Evolutionary conservation across 2,888 invertebrate genomes (phyloP), one percentile per base, ranked within the genome.

Genomic region (Polymixis flavicincta): DNA sequence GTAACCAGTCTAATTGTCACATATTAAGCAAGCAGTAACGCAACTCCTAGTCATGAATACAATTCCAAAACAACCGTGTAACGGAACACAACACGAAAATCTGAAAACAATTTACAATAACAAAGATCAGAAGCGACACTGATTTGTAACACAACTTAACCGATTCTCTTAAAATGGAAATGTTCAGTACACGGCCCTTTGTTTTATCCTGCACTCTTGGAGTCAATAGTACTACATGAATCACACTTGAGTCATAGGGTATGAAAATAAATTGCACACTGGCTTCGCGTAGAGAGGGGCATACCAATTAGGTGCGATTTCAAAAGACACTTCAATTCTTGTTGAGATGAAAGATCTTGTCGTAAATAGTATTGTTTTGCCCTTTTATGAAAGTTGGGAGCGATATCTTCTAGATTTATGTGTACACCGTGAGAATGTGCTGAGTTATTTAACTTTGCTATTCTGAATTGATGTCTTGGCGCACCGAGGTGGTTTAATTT

Each of bases 121-220:
- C 85, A 90, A 80, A 91, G 89, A 90, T 90, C 87, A 88, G 84
- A 75, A 74, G 71, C 79, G 88, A 90, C 90, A 87, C 89, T 92
- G 90, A 92, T 92, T 93, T 92, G 92, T 91, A 83, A 85, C 88
- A 85, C 68, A 61, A 84, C 84, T 87, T 88, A 85, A 89, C 89
- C 74, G 73, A 80, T 84, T 80, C 83, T 85, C 85, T 83, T 84
- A 82, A 85, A 89, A 89, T 89, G 88, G 83, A 82, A 85, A 85
- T 77, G 76, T 81, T 78, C 67, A 71, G 72, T 59, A 71, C 76
- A 68, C 66, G 72, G 63, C 59, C 76, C 74, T 78, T 87, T 87
- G 76, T 87, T 82, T 85, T 79, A 82, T 78, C 74, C 76, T 78
- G 72, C 76, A 71, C 74, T 84, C 76, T 69, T 80, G 76, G 71